Evolutionary conservation across 23 tunicate species (phyloP), one percentile per base, ranked within the genome.

Genomic region (Clavelina lepadiformis): DNA sequence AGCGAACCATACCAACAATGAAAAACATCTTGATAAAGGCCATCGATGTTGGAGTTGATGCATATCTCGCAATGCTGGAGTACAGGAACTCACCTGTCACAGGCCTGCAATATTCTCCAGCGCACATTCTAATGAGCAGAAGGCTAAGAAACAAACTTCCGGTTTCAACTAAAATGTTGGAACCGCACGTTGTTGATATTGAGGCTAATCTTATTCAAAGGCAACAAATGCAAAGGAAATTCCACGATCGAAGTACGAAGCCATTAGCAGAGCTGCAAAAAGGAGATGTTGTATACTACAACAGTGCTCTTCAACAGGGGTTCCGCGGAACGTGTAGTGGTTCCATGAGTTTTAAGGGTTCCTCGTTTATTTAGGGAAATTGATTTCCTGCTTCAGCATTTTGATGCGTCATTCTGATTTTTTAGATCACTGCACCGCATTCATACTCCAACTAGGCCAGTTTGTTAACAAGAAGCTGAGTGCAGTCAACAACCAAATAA

Each of bases 11-110:
- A 25, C 68, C 58, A 25, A 57, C 78, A 31, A 25, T 72, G 55
- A 72, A 72, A 58, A 38, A 11, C 19, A 18, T 72, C 19, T 41
- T 72, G 5, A 72, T 27, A 36, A 72, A 72, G 37, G 78, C 78
- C 21, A 20, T 33, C 7, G 37, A 55, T 58, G 61, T n/a, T 13
- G 27, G 38, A 4, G 22, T 24, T 13, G 78, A 72, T 31, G 46
- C 65, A 11, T 72, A 52, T 58, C 27, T 72, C 13, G 67, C 78
- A 23, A 20, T 72, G 32, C 54, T 72, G 24, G 78, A 72, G 36
- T 72, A 23, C 58, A 24, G 78, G 8, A 57, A 72, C 38, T 18
- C 49, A 3, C 55, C 78, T 3, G 5, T 35, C 11, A 11, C 67
- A 19, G 67, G 55, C 7, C 21, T 72, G 3, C 22, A 31, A 18